Base-by-base conservation (phyloP, 2,113 vertebrate genomes). In the Callithrix jacchus region DNA sequence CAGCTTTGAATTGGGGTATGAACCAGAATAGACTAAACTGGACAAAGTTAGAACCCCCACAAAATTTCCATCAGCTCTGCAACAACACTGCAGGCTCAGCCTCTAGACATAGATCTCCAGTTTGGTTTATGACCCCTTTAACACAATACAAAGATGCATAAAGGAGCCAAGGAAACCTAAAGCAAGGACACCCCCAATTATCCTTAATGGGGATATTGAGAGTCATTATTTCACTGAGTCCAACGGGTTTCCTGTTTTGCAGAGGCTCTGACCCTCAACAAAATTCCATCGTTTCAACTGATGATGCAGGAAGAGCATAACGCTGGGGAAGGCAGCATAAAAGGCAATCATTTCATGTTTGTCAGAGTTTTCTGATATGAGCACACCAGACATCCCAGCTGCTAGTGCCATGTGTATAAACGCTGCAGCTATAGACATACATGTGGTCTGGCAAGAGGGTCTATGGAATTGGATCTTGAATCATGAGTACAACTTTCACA, bases 131-230 rank as follows among this genome's bases (percentile, higher is more conserved):
- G 80, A 68, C 23, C 21, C 40, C 32, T 54, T 68, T 27, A 54
- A n/a, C 84, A 18, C 66, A 95, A 80, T 54, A 76, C n/a, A 81
- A 71, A 90, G 58, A 66, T 40, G 68, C 17, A 66, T 42, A 21
- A 86, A 70, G 86, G 54, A 77, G 70, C 27, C 32, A 23, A 5
- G 37, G 40, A 47, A 94, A 93, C 8, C 42, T 37, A 5, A 12
- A 83, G 71, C 3, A 11, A 80, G 35, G 37, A 25, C n/a, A 54
- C 27, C 30, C 5, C 11, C 37, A 76, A 40, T 64, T 9, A 70
- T 25, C 61, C 12, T 0, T 8, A 10, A 42, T 30, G 6, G 23
- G 71, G 27, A 66, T 3, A 27, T 11, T 30, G 18, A 17, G 21
- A 54, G 52, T 37, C 20, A 40, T 87, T 47, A 61, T 20, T 52